A percentile compares a stretch with the other conserved stretches of the same genome.
Conservation (phyloP, 2,113 vertebrate genomes). For the Percina caprodes region DNA sequence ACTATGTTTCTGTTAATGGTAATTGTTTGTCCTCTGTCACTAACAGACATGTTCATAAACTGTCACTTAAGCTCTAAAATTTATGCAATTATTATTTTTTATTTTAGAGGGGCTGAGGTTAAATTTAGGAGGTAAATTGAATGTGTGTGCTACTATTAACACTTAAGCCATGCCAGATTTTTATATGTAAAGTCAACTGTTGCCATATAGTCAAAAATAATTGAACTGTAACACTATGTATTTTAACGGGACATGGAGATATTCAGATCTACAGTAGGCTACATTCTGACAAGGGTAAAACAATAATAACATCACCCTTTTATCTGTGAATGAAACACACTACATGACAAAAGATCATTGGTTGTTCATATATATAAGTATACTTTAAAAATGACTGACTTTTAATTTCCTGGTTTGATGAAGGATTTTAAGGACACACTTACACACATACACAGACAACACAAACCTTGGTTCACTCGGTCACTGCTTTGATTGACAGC, state of each 20-base stretch:
- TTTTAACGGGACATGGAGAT: background rate
- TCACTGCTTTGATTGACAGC: conserved; percentile 80
- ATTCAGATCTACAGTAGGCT: background rate
- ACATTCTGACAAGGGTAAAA: background rate
- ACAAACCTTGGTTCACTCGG: conserved; percentile 41
- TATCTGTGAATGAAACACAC: background rate
- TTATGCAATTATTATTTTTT: no score
- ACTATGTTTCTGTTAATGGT: no score
- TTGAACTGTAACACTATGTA: background rate
- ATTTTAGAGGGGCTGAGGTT: no score
- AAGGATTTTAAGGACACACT: conserved; percentile 30
- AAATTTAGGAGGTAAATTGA: no score
- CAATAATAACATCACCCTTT: background rate
- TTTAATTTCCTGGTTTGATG: conserved; percentile 7
- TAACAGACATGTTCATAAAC: no score
- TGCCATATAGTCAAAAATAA: background rate
- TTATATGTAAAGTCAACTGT: background rate
- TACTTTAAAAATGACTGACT: background rate
- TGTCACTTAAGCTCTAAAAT: no score
- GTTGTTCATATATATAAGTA: background rate
- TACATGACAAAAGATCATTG: background rate
- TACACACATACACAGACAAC: conserved; percentile 33
- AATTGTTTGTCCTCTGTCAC: no score
- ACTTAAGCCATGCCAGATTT: background rate
- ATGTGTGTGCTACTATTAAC: background rate